A percentile compares a stretch with the other conserved stretches of the same genome.
phyloP scores from a whole-genome alignment of 2,113 vertebrate species.

The Petromus typicus region DNA sequence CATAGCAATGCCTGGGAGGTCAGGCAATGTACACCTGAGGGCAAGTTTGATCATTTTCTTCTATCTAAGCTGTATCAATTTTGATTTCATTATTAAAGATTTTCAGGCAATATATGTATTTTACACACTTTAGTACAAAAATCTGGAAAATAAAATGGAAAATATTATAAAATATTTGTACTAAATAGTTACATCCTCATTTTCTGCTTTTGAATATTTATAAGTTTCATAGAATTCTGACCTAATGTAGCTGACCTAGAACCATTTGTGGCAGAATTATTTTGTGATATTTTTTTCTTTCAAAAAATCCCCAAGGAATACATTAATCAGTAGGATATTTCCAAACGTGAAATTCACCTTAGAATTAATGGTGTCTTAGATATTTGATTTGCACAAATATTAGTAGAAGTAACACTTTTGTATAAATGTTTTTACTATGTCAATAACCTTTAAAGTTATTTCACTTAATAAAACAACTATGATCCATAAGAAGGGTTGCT shows the following conservation, averaged over 20 bases:
- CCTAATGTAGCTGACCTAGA: neutral
- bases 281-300: neutral
- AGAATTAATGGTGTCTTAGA: neutral
- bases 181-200: neutral
- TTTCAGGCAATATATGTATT: neutral
- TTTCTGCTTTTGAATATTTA: neutral
- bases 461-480: neutral
- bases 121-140: neutral
- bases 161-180: neutral
- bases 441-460: neutral
- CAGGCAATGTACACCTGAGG: neutral
- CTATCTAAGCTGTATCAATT: neutral
- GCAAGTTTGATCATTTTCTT: neutral
- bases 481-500: neutral
- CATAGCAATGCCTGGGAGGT: neutral
- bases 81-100: neutral
- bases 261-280: neutral
- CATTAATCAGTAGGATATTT: neutral
- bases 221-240: neutral
- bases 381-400: neutral
- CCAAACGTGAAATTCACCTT: neutral
- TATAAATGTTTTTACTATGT: neutral
- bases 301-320: neutral
- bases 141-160: neutral
- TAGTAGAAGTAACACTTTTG: neutral